Conservation (phyloP, 2,888 invertebrate species). For the Hermodice carunculata region DNA sequence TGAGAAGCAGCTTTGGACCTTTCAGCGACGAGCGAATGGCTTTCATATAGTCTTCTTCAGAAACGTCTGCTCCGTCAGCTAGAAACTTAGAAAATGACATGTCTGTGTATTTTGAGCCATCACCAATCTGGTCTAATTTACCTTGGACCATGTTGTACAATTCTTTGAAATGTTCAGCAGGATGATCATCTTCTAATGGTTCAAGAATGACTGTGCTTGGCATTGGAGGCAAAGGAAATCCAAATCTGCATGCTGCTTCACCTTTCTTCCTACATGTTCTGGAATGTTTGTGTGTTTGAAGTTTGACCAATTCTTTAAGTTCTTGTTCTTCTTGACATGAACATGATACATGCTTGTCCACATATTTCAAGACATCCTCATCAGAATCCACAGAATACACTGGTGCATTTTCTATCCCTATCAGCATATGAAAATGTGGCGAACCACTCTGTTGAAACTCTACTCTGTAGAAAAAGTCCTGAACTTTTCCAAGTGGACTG, state of each 20-base stretch:
- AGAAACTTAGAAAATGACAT: no score
- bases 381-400: not conserved
- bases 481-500: not conserved
- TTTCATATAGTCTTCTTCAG: no score
- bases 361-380: not conserved
- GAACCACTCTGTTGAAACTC: not conserved
- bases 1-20: no score
- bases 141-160: not conserved
- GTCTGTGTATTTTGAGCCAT: not conserved
- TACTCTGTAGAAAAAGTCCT: not conserved
- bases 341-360: no score
- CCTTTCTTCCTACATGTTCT: not conserved
- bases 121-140: not conserved
- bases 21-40: no score
- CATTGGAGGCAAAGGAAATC: no score
- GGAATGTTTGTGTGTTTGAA: slow-evolving; percentile 5
- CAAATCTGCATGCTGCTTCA: no score
- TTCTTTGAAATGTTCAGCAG: not conserved
- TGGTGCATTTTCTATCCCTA: no score
- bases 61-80: no score
- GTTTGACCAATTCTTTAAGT: not conserved
- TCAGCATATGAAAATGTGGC: not conserved
- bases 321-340: not conserved
- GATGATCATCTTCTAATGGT: not conserved
- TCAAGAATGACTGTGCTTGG: no score